Conservation (phyloP, 2,113 vertebrate genomes). For the Oncorhynchus nerka region DNA sequence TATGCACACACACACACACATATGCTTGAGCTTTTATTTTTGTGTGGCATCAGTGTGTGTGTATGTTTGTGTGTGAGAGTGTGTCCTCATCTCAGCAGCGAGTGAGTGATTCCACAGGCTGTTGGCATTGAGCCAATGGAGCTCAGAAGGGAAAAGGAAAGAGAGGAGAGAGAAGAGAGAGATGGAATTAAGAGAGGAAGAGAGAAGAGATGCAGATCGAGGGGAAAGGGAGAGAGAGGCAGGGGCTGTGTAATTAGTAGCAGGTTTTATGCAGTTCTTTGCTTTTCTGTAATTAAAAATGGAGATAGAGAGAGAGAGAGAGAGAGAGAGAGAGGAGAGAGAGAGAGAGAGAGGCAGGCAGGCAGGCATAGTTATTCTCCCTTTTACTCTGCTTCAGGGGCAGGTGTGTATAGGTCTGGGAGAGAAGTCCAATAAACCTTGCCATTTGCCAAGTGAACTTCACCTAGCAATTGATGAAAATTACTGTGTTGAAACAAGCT, state of each 20-base stretch:
- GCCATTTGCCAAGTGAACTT: conserved; percentile 53
- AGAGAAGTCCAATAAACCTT: conserved; percentile 55
- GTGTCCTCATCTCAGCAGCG: conserved; percentile 39
- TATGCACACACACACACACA: neutral
- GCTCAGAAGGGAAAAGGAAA: conserved; percentile 37
- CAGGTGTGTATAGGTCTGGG: conserved; percentile 48
- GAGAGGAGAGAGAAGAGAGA: conserved; percentile 16
- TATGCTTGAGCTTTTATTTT: neutral
- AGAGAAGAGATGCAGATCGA: conserved; percentile 3
- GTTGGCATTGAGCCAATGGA: conserved; percentile 62
- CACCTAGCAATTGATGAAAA: conserved; percentile 32
- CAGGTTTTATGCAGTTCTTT: conserved; percentile 64
- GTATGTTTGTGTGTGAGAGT: neutral
- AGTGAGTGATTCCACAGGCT: conserved; percentile 73
- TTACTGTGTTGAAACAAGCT: conserved; percentile 29
- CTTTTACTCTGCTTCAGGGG: conserved; percentile 42
- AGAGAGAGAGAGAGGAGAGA: conserved; percentile 34
- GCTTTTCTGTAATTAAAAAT: conserved; percentile 75
- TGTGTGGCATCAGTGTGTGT: neutral
- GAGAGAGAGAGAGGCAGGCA: conserved; percentile 23
- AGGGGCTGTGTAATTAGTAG: conserved; percentile 69
- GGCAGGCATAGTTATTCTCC: neutral
- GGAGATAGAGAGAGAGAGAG: neutral
- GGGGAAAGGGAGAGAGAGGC: conserved; percentile 43
- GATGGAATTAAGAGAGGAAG: conserved; percentile 22